Base-by-base conservation (phyloP, 2,797 vertebrate genomes). In the Arrhamphus sclerolepis region DNA sequence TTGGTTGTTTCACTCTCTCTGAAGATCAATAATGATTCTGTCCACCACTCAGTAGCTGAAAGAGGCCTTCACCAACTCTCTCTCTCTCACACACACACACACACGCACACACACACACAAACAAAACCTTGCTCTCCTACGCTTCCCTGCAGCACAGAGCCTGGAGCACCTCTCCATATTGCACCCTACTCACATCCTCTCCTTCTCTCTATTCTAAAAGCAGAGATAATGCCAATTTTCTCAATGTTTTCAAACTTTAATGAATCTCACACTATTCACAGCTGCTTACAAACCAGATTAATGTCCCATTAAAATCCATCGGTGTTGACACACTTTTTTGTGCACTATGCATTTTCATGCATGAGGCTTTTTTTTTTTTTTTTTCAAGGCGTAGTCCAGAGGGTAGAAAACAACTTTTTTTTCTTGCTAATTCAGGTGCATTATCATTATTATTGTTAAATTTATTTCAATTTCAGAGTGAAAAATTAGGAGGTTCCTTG, bases 61-160 rank as follows among this genome's bases (percentile, higher is more conserved):
- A 77, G 56, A 79, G 64, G 54, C 73, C 52, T 78, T 73, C 63
- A 57, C 68, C 64, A 59, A 81, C 72, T 61, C n/a, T n/a, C n/a
- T n/a, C n/a, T n/a, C n/a, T n/a, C n/a, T n/a, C n/a, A n/a, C n/a
- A n/a, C n/a, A n/a, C n/a, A n/a, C n/a, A n/a, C 21, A 49, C 62
- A 62, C 66, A 61, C n/a, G n/a, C n/a, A 40, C 49, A 65, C 56
- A 66, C 50, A 54, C 54, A 43, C 72, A 66, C 56, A 61, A 58
- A 70, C 54, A 68, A 42, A 56, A 0, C 28, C 40, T 62, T 64
- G 62, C 54, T 75, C 78, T 77, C 82, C 75, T 72, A 84, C 67
- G 61, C 77, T 61, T 34, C 66, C 82, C 64, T 78, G 72, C 83
- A 83, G 81, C 80, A 75, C 50, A 81, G 72, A 65, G 77, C 79